phyloP scores from a whole-genome alignment of 2,888 invertebrate genomes.

The Metalampra italica region DNA sequence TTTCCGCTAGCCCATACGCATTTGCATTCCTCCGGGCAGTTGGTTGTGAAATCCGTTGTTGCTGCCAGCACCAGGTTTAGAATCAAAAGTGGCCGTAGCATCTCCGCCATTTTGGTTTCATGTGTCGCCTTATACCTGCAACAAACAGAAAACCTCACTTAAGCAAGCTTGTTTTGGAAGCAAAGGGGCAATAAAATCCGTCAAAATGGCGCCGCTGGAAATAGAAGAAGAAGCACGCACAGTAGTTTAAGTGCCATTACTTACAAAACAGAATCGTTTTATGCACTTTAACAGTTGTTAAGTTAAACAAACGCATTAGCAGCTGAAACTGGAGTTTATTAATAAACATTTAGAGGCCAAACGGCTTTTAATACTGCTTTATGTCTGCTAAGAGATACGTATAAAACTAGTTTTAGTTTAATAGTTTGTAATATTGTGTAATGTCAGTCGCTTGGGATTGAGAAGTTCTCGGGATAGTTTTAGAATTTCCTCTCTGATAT shows the following conservation, averaged over 20 bases:
- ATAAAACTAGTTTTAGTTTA: neutral
- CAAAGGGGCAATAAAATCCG: constrained; percentile 29
- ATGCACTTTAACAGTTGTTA: constrained; percentile 45
- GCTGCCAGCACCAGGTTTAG: constrained; percentile 42
- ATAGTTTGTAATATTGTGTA: neutral
- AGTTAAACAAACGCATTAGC: constrained; percentile 23
- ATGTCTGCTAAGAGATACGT: neutral
- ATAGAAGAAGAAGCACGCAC: constrained; percentile 46
- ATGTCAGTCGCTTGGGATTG: neutral
- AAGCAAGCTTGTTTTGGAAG: constrained; percentile 26
- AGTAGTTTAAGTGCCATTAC: constrained; percentile 40
- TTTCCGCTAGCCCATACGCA: constrained; percentile 93
- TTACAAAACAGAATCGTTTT: constrained; percentile 40
- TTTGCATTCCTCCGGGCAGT: constrained; percentile 84
- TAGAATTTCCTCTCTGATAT: neutral
- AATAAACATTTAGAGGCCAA: constrained; percentile 2
- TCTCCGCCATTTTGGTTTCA: constrained; percentile 46
- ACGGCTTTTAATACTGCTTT: neutral
- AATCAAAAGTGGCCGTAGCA: constrained; percentile 38
- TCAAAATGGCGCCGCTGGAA: constrained; percentile 30
- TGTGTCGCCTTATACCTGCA: constrained; percentile 41
- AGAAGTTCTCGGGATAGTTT: neutral
- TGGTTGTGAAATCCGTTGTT: constrained; percentile 73
- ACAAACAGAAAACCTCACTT: constrained; percentile 40
- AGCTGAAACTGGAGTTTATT: constrained; percentile 3